Conservation (phyloP, 2,113 vertebrate genomes). For the Ctenomys sociabilis region DNA sequence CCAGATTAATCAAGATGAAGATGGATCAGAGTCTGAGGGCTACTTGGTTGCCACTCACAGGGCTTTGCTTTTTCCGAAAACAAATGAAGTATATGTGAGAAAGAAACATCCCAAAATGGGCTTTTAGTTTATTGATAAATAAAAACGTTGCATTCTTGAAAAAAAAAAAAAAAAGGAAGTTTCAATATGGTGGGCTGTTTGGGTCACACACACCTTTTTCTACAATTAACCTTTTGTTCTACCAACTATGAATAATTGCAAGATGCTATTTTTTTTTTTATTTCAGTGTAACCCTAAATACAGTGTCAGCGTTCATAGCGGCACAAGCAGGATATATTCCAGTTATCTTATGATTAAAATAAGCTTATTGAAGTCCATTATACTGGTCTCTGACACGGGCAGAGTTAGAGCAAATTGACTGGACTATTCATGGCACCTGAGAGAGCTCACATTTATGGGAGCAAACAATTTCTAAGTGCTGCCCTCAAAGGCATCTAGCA, state of each 20-base stretch:
- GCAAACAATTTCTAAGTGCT: background rate
- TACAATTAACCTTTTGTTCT: background rate
- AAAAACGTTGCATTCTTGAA: no score
- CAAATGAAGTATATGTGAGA: no score
- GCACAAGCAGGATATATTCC: background rate
- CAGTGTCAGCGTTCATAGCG: background rate
- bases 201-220: background rate
- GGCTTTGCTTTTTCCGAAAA: no score
- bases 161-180: no score
- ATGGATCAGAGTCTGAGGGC: no score
- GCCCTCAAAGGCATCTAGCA: background rate
- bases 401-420: background rate
- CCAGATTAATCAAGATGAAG: no score
- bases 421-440: background rate
- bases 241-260: background rate
- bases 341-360: background rate
- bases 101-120: no score
- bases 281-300: background rate
- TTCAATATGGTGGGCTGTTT: background rate
- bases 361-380: background rate
- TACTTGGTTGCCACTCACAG: no score
- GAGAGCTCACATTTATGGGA: background rate
- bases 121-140: no score
- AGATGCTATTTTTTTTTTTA: background rate
- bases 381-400: background rate